A percentile compares a stretch with the other conserved stretches of the same genome.
phyloP scores from a whole-genome alignment of 2,113 vertebrate genomes.

The Corythoichthys intestinalis region DNA sequence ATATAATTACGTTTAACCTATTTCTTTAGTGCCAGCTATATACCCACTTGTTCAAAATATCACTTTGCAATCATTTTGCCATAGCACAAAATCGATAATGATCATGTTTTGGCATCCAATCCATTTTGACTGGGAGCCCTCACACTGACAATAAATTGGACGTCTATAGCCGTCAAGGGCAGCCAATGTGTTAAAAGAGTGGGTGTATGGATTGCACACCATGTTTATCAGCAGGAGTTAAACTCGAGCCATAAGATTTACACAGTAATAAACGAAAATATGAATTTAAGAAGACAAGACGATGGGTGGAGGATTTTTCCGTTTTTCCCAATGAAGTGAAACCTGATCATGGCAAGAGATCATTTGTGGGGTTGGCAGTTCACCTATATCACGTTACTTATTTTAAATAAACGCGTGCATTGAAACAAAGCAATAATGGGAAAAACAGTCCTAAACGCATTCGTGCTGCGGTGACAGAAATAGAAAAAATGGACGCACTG shows the following conservation, averaged over 20 bases:
- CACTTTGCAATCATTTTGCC: too few relatives aligned
- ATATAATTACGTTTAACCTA: too few relatives aligned
- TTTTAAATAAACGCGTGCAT: conserved; percentile 11
- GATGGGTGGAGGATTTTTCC: conserved; percentile 42
- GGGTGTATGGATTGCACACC: neutral
- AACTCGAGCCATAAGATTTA: neutral
- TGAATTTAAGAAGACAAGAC: conserved; percentile 24
- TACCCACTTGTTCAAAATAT: too few relatives aligned
- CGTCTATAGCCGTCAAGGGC: too few relatives aligned
- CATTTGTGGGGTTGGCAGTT: neutral
- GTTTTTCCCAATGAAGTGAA: conserved; percentile 78
- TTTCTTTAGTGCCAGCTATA: too few relatives aligned
- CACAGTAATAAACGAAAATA: neutral
- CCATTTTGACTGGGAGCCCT: too few relatives aligned
- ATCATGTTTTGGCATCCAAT: too few relatives aligned
- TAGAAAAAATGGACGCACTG: conserved; percentile 20
- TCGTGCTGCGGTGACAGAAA: neutral
- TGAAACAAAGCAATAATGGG: neutral
- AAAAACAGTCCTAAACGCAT: neutral
- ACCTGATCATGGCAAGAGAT: conserved; percentile 53
- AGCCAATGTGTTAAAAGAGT: too few relatives aligned
- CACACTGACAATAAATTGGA: too few relatives aligned
- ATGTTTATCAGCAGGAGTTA: neutral
- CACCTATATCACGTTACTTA: conserved; percentile 59
- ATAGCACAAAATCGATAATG: too few relatives aligned